Percentiles rank a stretch among this genome's conserved stretches.
These are phyloP conservation scores for Tenthredo mesomela DNA, from an alignment of 2,888 invertebrate species.

Conservation along the genomic window DNA sequence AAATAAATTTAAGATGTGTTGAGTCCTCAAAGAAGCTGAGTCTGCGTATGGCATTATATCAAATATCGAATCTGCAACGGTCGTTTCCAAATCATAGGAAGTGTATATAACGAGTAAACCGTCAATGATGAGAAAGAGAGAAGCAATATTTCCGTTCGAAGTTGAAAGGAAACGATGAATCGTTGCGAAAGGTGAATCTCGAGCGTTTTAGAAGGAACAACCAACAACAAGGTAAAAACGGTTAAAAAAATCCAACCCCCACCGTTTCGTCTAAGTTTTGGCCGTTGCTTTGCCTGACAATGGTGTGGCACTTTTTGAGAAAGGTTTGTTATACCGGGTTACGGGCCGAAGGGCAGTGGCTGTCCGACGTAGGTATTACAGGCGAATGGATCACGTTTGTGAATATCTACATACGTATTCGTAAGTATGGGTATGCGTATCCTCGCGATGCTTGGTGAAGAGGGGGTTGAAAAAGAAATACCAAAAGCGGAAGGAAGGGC, in stretches of 20 bases:
- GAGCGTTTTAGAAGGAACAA: neutral
- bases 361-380: slow-evolving; percentile 28
- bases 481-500: slow-evolving; percentile 41
- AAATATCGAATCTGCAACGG: slow-evolving; percentile 2
- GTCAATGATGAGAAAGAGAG: slow-evolving; percentile 51
- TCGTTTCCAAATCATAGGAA: slow-evolving; percentile 31
- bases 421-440: neutral
- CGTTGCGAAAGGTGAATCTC: slow-evolving; percentile 13
- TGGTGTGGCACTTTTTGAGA: slow-evolving; percentile 57
- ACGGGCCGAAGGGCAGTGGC: slow-evolving; percentile 40
- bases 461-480: slow-evolving; percentile 52
- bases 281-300: slow-evolving; percentile 75
- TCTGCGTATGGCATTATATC: neutral
- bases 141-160: slow-evolving; percentile 43
- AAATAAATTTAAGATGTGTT: neutral
- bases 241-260: slow-evolving; percentile 52
- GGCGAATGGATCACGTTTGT: slow-evolving; percentile 12
- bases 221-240: slow-evolving; percentile 26
- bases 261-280: slow-evolving; percentile 54
- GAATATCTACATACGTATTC: neutral
- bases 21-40: neutral
- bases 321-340: slow-evolving; percentile 32
- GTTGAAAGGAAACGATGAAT: slow-evolving; percentile 1
- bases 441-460: slow-evolving; percentile 32
- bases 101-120: slow-evolving; percentile 1